Base-by-base conservation (phyloP, 1,140 invertebrate species). In the Drosophila sucinea region DNA sequence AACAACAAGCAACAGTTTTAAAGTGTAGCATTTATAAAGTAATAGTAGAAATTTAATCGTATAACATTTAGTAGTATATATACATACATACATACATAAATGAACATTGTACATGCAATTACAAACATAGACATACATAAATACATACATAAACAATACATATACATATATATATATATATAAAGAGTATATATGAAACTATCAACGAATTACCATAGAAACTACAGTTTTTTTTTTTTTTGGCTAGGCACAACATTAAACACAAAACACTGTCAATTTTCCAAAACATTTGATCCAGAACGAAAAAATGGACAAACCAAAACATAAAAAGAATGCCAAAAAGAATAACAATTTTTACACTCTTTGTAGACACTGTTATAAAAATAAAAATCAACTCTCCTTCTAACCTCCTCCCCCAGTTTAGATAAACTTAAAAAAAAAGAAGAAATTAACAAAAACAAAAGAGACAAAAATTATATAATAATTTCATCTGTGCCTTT, bases 401-500 rank as follows among this genome's bases (percentile, higher is more conserved):
- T 11, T 27, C 38, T 38, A 41, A 40, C 33, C 23, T 61, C 64
- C 79, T 73, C 23, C 64, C 64, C 79, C 77, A 82, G 71, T 86
- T 86, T 86, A 86, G 82, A 87, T 79, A 79, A 87, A 86, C 84
- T 86, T 87, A 83, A 79, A 38, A 72, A 83, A 79, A 38, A 72
- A 44, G 35, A 61, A 57, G 38, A 67, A 61, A 76, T 60, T 29
- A 54, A 63, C 23, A 60, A 68, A 68, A 38, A 51, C 55, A 61
- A 64, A 63, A 79, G 79, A 71, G 77, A 73, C 82, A 79, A 79
- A 69, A 80, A 79, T 87, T 87, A 89, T 81, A 51, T 73, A 76
- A 87, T 87, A 87, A 83, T 89, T 87, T 87, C 83, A 87, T 87
- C 83, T 87, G 83, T 87, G 83, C 83, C 83, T 87, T 87, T 87